These are phyloP conservation scores for Geopemphigus sp. DNA, from an alignment of 1,140 invertebrate genomes.

Conservation along the genomic window DNA sequence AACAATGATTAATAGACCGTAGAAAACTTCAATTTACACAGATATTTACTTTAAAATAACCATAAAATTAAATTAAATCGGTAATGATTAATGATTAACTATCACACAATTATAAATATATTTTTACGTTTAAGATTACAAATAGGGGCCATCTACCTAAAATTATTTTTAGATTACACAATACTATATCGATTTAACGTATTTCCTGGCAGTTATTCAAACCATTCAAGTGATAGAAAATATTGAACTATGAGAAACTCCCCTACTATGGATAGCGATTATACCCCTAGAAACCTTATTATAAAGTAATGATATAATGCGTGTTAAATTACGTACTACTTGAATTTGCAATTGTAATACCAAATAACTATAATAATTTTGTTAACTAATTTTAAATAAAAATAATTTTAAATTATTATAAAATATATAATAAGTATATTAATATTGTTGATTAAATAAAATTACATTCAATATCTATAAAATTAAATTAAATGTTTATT, in stretches of 20 bases:
- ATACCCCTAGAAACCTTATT: constrained; percentile 16
- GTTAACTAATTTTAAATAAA: not conserved
- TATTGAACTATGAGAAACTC: constrained; percentile 8
- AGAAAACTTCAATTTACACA: not conserved
- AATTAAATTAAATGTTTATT: no score
- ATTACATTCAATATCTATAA: no score
- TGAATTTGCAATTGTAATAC: not conserved
- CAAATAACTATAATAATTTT: not conserved
- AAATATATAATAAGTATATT: no score
- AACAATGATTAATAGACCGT: not conserved
- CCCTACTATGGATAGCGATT: not conserved
- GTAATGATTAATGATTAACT: not conserved
- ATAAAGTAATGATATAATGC: constrained; percentile 24
- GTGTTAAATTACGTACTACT: not conserved
- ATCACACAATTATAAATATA: not conserved
- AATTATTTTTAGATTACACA: not conserved
- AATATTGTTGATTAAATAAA: no score
- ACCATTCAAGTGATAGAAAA: constrained; percentile 38
- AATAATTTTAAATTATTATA: no score
- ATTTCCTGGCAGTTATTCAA: not conserved
- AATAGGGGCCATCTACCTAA: not conserved
- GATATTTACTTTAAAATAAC: not conserved
- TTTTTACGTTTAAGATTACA: not conserved
- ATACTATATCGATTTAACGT: no score
- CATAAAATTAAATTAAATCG: not conserved